Percentiles rank a stretch among this genome's conserved stretches.
Conservation (phyloP, 2,113 vertebrate species). For the Rallus limicola region DNA sequence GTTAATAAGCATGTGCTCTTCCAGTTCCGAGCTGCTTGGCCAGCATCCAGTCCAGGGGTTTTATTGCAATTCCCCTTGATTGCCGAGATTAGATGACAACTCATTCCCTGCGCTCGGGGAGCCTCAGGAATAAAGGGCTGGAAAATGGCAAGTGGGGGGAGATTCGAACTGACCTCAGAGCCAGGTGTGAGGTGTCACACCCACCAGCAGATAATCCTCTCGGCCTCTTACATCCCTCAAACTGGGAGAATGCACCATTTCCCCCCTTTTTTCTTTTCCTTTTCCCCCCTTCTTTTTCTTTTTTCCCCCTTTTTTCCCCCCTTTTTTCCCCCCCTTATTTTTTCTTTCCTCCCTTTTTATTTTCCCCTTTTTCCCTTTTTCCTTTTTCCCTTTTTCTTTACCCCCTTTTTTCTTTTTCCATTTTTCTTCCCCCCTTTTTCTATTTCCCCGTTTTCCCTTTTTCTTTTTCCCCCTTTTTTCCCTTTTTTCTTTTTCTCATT, state of each 20-base stretch:
- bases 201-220: not conserved
- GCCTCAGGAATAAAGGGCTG: not conserved
- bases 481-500: too few species aligned
- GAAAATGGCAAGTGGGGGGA: not conserved
- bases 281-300: too few species aligned
- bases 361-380: too few species aligned
- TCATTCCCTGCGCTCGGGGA: rapidly evolving
- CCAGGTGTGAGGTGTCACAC: not conserved
- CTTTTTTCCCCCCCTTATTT: too few species aligned
- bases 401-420: too few species aligned
- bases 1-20: not conserved
- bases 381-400: too few species aligned
- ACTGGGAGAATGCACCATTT: not conserved
- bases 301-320: too few species aligned
- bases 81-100: not conserved
- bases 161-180: rapidly evolving
- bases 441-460: too few species aligned
- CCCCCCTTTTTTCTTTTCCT: too few species aligned
- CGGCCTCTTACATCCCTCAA: not conserved
- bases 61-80: not conserved
- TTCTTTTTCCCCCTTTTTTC: too few species aligned
- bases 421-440: too few species aligned
- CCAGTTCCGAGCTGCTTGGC: not conserved
- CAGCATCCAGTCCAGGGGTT: not conserved
- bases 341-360: not conserved